Base-by-base conservation (phyloP, 2,888 invertebrate species). In the Leptinotarsa rubiginosa region DNA sequence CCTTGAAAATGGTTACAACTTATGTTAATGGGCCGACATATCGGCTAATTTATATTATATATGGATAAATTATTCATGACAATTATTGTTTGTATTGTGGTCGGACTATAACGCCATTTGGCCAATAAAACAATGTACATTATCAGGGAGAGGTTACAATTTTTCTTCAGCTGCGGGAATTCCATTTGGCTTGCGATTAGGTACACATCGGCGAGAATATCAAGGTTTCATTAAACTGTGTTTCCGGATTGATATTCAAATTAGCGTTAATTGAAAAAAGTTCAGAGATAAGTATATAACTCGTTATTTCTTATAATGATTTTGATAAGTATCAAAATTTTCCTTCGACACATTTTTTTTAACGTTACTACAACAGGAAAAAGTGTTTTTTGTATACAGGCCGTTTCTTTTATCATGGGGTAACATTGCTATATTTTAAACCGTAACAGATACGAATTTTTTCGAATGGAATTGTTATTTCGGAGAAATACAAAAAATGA, bases 21-120 rank as follows among this genome's bases (percentile, higher is more conserved):
- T 76, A 78, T 76, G 71, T 52, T 76, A 73, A 76, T 16, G 73
- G 67, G 67, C 31, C 50, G 69, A 72, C 56, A 75, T 76, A 78
- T 78, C 78, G 73, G 62, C 70, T 67, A 76, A 72, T 73, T 69
- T 71, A 20, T 22, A 52, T 52, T 52, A 56, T 56, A 56, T 56
- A 41, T 62, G 62, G 62, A 62, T 62, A 62, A 62, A 73, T 74
- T 78, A 78, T 78, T 75, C 76, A 75, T 73, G 72, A 72, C 72
- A 75, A 69, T 73, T 75, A 74, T 68, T 78, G 78, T 78, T 78
- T 78, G 78, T 78, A 76, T 76, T 78, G 75, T 73, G 65, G 49
- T 69, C n/a, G 69, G 41, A 15, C 56, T 62, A 62, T 31, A 62
- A 62, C 41, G 41, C 62, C 62, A 41, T 31, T 62, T 41, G 41